Conservation (phyloP, 2,888 invertebrate species). For the Malachius bipustulatus region DNA sequence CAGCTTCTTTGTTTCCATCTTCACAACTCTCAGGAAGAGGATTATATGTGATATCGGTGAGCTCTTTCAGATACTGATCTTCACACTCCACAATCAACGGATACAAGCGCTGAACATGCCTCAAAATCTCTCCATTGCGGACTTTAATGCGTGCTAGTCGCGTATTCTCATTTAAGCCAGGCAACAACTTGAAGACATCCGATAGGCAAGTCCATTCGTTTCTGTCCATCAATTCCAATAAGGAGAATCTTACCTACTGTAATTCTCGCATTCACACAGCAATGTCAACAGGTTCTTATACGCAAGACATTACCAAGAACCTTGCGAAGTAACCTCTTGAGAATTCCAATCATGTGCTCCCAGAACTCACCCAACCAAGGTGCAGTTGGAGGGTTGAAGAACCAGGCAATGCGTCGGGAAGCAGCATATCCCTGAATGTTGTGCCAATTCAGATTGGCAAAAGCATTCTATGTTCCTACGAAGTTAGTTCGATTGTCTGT, state of each 20-base stretch:
- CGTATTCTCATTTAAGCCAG: constrained; percentile 14
- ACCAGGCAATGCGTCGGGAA: constrained; percentile 20
- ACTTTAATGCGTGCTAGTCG: too few species aligned
- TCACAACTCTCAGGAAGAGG: too few species aligned
- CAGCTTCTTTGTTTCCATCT: too few species aligned
- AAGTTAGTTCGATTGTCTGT: constrained; percentile 34
- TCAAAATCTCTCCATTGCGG: too few species aligned
- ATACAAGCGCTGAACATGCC: too few species aligned
- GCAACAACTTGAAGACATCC: constrained; percentile 15
- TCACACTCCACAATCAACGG: too few species aligned
- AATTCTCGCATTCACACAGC: constrained; percentile 23
- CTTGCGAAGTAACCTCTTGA: constrained; percentile 31
- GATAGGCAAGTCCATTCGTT: constrained; percentile 17
- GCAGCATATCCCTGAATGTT: constrained; percentile 8
- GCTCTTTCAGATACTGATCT: too few species aligned
- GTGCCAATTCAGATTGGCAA: constrained; percentile 11
- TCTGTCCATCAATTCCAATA: constrained; percentile 15
- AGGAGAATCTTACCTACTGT: constrained; percentile 15
- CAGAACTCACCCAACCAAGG: constrained; percentile 31
- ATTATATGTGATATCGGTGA: too few species aligned
- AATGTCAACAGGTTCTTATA: constrained; percentile 15
- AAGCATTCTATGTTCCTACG: constrained; percentile 19
- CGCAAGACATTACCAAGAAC: constrained; percentile 20
- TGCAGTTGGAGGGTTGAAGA: constrained; percentile 31
- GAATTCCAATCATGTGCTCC: constrained; percentile 28